Evolutionary conservation across 2,113 vertebrate genomes (phyloP).

Genomic region (Scatophagus argus): DNA sequence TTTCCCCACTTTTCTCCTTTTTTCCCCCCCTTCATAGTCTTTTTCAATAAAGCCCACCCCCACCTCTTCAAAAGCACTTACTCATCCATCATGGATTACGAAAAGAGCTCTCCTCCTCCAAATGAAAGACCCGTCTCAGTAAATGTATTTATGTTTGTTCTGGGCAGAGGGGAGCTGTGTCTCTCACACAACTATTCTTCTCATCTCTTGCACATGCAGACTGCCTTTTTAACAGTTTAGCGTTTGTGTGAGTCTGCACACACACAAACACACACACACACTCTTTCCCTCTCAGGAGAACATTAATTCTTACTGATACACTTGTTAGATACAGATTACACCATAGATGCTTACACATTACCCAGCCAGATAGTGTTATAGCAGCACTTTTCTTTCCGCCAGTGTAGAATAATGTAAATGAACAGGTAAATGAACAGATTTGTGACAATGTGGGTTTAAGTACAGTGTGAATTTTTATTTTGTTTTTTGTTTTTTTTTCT

Average conservation of each 20-base stretch:
- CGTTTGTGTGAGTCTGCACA: conserved; percentile 5
- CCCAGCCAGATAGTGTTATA: conserved; percentile 10
- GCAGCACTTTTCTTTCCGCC: neutral
- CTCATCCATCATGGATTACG: conserved; percentile 46
- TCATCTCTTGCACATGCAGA: neutral
- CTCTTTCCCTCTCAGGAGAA: conserved; percentile 18
- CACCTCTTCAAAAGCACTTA: conserved; percentile 34
- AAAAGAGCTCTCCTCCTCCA: conserved; percentile 27
- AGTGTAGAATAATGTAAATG: neutral
- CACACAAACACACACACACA: neutral
- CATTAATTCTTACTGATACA: conserved; percentile 32
- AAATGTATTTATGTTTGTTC: conserved; percentile 48
- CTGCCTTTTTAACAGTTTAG: conserved; percentile 13
- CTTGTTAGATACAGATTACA: conserved; percentile 57
- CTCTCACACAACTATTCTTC: conserved; percentile 9
- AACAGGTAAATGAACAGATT: neutral
- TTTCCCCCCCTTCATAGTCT: neutral
- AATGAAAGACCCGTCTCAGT: conserved; percentile 34
- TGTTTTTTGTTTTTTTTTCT: too few species aligned
- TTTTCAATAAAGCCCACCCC: conserved; percentile 20
- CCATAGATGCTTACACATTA: conserved; percentile 34
- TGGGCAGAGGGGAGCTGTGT: conserved; percentile 7
- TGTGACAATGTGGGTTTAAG: conserved; percentile 12
- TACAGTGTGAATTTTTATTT: neutral
- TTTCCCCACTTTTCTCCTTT: conserved; percentile 26